Evolutionary conservation across 1,140 invertebrate species (phyloP).

Genomic region (Cotesia chilonis): DNA sequence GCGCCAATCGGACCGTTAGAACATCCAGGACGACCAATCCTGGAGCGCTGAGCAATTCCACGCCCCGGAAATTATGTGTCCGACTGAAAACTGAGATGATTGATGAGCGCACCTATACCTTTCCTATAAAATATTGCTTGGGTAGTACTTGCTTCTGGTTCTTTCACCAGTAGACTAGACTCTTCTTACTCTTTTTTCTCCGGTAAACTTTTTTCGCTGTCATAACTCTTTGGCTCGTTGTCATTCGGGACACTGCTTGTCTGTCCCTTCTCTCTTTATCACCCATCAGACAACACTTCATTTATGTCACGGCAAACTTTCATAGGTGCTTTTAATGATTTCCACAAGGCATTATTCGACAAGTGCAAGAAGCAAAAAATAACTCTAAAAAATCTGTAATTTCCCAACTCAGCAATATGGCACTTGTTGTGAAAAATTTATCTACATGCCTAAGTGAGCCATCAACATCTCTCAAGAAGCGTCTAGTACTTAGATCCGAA

Average conservation of each 20-base stretch:
- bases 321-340: too few species aligned
- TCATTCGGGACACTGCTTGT: conserved; percentile 1
- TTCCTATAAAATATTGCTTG: conserved; percentile 10
- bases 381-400: too few species aligned
- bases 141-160: not conserved
- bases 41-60: conserved; percentile 50
- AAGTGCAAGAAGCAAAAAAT: too few species aligned
- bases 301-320: not conserved
- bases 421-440: too few species aligned
- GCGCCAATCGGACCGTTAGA: conserved; percentile 49
- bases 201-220: not conserved
- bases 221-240: not conserved
- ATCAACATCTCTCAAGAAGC: too few species aligned
- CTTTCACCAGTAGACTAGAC: not conserved
- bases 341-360: too few species aligned
- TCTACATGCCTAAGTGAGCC: too few species aligned
- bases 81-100: conserved; percentile 63
- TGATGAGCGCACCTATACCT: conserved; percentile 51
- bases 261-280: not conserved
- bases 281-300: too few species aligned
- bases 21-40: conserved; percentile 47
- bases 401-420: too few species aligned
- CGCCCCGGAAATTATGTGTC: conserved; percentile 63
- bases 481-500: too few species aligned
- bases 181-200: conserved; percentile 17